Conservation (phyloP, 2,113 vertebrate genomes). For the Oophaga pumilio region DNA sequence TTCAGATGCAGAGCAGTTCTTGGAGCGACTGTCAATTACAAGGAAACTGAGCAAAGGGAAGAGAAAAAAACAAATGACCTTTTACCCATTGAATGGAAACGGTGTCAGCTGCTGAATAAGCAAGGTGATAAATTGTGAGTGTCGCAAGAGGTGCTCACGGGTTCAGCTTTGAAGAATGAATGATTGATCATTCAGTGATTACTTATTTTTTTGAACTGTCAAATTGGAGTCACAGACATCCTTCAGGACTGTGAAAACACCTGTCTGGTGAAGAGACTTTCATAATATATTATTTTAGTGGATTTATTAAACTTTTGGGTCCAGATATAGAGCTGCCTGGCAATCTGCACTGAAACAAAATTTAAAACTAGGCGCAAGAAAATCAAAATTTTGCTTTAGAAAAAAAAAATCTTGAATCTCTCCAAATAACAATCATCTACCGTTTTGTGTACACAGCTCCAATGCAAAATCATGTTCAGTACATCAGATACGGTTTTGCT, state of each 20-base stretch:
- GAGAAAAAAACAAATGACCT: conserved; percentile 14
- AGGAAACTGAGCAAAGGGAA: neutral
- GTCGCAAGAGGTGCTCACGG: conserved; percentile 10
- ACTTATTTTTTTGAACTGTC: neutral
- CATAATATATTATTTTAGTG: too few relatives aligned
- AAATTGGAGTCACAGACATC: neutral
- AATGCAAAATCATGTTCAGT: too few relatives aligned
- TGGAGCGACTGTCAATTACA: neutral
- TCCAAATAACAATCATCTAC: too few relatives aligned
- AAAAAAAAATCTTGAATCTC: too few relatives aligned
- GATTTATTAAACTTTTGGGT: too few relatives aligned
- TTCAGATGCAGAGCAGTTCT: neutral
- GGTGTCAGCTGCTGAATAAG: conserved; percentile 18
- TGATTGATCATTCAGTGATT: conserved; percentile 26
- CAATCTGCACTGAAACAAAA: too few relatives aligned
- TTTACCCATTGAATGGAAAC: conserved; percentile 18
- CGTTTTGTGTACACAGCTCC: too few relatives aligned
- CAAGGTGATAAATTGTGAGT: neutral
- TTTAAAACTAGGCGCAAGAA: too few relatives aligned
- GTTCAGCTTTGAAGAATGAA: conserved; percentile 52
- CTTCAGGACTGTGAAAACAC: neutral
- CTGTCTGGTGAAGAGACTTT: too few relatives aligned
- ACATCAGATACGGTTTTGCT: too few relatives aligned
- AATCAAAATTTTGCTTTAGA: too few relatives aligned
- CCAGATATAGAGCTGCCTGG: too few relatives aligned